Percentiles rank a stretch among this genome's conserved stretches.
These are phyloP conservation scores for Lycodopsis pacificus DNA, from an alignment of 2,797 vertebrate genomes.

Conservation along the genomic window DNA sequence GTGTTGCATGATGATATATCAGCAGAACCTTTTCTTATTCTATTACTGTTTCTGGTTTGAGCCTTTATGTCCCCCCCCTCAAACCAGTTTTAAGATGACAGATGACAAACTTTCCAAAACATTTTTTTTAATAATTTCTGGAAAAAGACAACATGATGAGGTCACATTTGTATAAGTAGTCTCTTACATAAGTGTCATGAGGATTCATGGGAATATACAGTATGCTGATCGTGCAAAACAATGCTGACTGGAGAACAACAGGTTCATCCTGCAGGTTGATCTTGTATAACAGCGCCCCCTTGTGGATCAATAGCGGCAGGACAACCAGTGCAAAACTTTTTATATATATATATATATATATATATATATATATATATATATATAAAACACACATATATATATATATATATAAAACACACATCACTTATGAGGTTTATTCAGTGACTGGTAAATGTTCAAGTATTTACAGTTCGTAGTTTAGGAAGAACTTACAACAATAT, in stretches of 20 bases:
- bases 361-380: no score
- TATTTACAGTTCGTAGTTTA: constrained; percentile 21
- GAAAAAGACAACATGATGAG: neutral
- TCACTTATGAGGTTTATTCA: constrained; percentile 23
- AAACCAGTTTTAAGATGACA: neutral
- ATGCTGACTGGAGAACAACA: rapidly evolving
- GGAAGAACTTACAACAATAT: neutral
- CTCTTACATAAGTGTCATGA: neutral
- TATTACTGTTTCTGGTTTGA: neutral
- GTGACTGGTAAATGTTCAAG: neutral
- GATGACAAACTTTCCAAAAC: neutral
- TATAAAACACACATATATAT: no score
- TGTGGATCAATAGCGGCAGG: constrained; percentile 4
- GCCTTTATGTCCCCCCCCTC: neutral
- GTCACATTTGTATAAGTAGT: neutral
- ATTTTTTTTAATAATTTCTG: neutral
- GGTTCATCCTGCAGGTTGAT: neutral
- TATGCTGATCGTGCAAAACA: neutral
- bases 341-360: no score
- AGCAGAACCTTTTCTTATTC: neutral
- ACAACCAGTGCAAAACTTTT: neutral
- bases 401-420: no score
- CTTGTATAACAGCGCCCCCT: constrained; percentile 29
- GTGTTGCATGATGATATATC: no score
- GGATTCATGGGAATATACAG: neutral